These are phyloP conservation scores for Falco berigora DNA, from an alignment of 2,797 vertebrate species.

Conservation along the genomic window DNA sequence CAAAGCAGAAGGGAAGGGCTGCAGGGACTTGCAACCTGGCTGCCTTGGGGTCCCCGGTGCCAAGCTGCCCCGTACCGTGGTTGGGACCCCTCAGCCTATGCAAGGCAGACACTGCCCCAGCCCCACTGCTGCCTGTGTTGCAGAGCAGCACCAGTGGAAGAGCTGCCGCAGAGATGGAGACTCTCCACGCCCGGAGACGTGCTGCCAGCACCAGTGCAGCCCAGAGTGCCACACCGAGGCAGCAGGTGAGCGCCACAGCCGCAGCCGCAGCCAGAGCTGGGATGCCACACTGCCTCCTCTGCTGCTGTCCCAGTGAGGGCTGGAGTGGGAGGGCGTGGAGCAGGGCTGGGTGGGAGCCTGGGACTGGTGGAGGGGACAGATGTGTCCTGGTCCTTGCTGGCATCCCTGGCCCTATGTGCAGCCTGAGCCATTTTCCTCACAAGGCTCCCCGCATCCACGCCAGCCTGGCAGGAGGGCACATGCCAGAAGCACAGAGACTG, in stretches of 20 bases:
- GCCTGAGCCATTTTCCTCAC: neutral
- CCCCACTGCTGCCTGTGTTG: neutral
- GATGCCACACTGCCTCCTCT: neutral
- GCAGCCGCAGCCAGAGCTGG: neutral
- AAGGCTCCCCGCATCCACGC: neutral
- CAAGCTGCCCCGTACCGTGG: accelerated
- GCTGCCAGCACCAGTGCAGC: neutral
- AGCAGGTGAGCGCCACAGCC: neutral
- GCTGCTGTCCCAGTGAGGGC: neutral
- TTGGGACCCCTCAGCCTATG: neutral
- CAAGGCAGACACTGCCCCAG: neutral
- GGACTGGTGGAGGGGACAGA: accelerated
- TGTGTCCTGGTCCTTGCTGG: accelerated
- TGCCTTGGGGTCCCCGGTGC: accelerated
- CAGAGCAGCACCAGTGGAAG: neutral
- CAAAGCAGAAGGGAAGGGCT: neutral
- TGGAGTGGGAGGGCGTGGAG: neutral
- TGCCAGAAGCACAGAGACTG: neutral
- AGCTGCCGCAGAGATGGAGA: neutral
- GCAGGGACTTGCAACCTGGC: neutral
- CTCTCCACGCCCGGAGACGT: neutral
- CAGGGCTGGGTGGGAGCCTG: no score
- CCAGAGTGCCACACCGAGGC: neutral
- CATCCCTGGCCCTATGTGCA: neutral
- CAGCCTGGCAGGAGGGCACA: neutral